Conservation (phyloP, 2,888 invertebrate species). For the Thysanoteuthis rhombus region DNA sequence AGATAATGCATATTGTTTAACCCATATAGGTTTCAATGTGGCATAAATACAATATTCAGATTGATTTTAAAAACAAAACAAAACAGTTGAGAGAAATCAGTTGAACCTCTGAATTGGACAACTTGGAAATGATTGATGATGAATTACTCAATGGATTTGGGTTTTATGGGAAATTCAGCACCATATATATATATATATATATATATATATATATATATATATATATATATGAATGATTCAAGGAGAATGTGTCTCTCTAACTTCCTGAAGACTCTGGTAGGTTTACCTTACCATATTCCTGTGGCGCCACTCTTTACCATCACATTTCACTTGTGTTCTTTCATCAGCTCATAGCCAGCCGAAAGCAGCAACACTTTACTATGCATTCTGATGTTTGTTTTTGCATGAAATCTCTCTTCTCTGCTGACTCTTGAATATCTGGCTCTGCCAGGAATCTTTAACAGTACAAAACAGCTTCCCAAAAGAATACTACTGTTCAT, state of each 20-base stretch:
- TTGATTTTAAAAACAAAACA: no score
- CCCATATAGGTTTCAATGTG: no score
- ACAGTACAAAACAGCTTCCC: not conserved
- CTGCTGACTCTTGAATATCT: not conserved
- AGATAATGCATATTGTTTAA: no score
- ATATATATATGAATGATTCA: not conserved
- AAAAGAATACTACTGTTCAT: not conserved
- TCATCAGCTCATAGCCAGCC: not conserved
- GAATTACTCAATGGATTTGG: no score
- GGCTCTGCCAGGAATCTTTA: not conserved
- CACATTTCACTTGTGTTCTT: not conserved
- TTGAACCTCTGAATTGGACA: no score
- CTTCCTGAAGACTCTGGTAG: not conserved
- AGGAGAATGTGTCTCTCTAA: not conserved
- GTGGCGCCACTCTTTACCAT: slow-evolving; percentile 12
- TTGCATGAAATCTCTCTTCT: not conserved
- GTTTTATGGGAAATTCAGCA: no score
- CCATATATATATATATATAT: not conserved
- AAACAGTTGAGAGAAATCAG: no score
- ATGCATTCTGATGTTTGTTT: not conserved
- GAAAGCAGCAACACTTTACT: not conserved
- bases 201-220: not conserved
- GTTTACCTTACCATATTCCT: not conserved
- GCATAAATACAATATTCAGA: no score
- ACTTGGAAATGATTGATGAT: no score